Evolutionary conservation across 2,113 vertebrate genomes (phyloP).

Genomic region (Cisticola juncidis): DNA sequence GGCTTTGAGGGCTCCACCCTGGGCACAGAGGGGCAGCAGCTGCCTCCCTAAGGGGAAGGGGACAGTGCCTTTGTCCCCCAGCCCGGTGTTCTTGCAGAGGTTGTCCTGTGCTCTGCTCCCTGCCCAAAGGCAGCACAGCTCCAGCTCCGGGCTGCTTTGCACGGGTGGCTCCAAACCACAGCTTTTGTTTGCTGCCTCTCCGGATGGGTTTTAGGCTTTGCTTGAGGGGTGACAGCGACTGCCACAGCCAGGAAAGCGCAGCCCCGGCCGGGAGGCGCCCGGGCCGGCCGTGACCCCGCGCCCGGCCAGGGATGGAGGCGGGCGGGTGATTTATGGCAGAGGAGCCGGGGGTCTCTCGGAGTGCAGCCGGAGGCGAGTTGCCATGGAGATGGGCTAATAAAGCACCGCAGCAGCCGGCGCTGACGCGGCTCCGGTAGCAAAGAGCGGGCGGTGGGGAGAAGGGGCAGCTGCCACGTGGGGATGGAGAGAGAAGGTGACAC

Average conservation of each 20-base stretch:
- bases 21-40: not conserved
- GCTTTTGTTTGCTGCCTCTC: not conserved
- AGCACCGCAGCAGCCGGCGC: slow-evolving; percentile 14
- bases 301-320: rapidly evolving
- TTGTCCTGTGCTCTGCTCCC: not conserved
- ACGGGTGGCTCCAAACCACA: not conserved
- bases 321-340: slow-evolving; percentile 22
- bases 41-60: not conserved
- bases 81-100: rapidly evolving
- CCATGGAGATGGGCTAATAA: slow-evolving; percentile 68
- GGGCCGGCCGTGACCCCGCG: not conserved
- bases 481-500: not conserved
- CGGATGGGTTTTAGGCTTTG: no score
- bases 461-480: not conserved
- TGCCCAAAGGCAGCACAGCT: not conserved
- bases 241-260: not conserved
- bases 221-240: not conserved
- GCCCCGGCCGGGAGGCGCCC: not conserved
- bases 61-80: not conserved
- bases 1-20: not conserved
- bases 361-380: slow-evolving; percentile 56
- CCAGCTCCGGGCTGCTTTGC: not conserved
- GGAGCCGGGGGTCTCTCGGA: slow-evolving; percentile 34
- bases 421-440: not conserved
- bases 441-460: not conserved